Conservation (phyloP, 2,113 vertebrate genomes). For the Microtus ochrogaster region DNA sequence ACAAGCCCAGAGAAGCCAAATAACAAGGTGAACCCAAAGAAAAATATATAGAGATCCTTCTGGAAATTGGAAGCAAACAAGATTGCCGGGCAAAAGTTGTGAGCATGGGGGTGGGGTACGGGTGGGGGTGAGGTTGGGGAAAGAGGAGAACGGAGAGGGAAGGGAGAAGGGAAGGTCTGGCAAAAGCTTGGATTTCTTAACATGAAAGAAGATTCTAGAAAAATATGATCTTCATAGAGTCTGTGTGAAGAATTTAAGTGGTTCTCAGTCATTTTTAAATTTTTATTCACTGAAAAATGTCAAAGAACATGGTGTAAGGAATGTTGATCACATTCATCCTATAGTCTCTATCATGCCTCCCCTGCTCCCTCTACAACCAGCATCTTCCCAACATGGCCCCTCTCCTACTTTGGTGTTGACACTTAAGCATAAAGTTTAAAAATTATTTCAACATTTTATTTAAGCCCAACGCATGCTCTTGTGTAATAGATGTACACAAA, state of each 20-base stretch:
- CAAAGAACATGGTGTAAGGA: too few relatives aligned
- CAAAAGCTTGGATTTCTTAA: neutral
- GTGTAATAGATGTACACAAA: neutral
- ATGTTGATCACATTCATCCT: neutral
- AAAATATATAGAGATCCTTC: too few relatives aligned
- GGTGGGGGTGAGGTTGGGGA: too few relatives aligned
- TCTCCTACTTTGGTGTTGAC: neutral
- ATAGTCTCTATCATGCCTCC: neutral
- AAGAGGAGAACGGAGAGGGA: too few relatives aligned
- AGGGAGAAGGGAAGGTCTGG: too few relatives aligned
- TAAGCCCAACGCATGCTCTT: neutral
- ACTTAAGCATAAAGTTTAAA: neutral
- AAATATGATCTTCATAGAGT: neutral
- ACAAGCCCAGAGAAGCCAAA: too few relatives aligned
- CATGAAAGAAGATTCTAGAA: slow-evolving; percentile 2
- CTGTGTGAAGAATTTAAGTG: slow-evolving; percentile 22
- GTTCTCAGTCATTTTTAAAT: neutral
- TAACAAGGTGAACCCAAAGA: too few relatives aligned
- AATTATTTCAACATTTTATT: slow-evolving; percentile 49
- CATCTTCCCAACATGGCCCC: neutral
- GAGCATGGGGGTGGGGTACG: too few relatives aligned
- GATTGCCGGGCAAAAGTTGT: too few relatives aligned
- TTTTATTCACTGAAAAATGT: neutral
- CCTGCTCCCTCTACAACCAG: neutral
- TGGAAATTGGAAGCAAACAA: too few relatives aligned